Evolutionary conservation across 2,888 invertebrate genomes (phyloP).

Genomic region (Drosophila pseudotakahashii): DNA sequence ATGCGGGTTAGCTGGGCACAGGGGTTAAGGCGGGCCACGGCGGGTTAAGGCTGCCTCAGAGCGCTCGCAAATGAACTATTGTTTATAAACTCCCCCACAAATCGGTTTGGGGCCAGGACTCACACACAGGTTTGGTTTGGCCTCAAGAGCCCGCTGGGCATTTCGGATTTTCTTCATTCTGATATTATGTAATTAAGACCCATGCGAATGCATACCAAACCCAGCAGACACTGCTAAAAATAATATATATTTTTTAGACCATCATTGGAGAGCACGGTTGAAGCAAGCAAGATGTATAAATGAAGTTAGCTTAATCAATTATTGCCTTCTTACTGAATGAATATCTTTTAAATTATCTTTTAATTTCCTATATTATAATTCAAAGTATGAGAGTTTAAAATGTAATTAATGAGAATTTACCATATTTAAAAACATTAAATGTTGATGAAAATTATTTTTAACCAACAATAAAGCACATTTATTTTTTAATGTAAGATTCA

Average conservation of each 20-base stretch:
- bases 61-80: slow-evolving; percentile 75
- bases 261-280: neutral
- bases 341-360: too few species aligned
- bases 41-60: slow-evolving; percentile 17
- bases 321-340: too few species aligned
- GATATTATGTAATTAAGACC: slow-evolving; percentile 54
- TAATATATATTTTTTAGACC: neutral
- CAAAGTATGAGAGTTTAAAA: too few species aligned
- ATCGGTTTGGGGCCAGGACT: slow-evolving; percentile 19
- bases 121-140: slow-evolving; percentile 30
- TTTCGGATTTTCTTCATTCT: slow-evolving; percentile 29
- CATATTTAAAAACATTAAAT: too few species aligned
- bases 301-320: neutral
- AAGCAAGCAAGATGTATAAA: too few species aligned
- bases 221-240: neutral
- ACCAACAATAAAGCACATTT: too few species aligned
- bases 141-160: slow-evolving; percentile 27
- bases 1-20: slow-evolving; percentile 65
- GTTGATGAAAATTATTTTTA: too few species aligned
- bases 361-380: too few species aligned
- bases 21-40: slow-evolving; percentile 19
- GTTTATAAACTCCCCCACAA: slow-evolving; percentile 58
- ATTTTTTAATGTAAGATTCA: too few species aligned
- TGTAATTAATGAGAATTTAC: too few species aligned
- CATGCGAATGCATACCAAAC: slow-evolving; percentile 19